Evolutionary conservation across 2,888 invertebrate species (phyloP), one percentile per base, ranked within the genome.

Genomic region (Branchellion lobata): DNA sequence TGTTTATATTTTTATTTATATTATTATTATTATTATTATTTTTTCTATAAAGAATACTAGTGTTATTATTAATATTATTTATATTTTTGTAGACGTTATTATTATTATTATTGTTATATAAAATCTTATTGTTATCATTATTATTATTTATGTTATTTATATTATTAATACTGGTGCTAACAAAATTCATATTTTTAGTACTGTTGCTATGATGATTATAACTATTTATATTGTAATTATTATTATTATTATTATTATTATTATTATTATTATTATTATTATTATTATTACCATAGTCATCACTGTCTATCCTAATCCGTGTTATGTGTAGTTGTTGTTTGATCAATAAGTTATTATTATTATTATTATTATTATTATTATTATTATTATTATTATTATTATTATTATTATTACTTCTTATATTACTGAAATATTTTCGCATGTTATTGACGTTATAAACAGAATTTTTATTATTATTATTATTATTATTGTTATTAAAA

Each of bases 331-430:
- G n/a, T n/a, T n/a, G n/a, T n/a, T n/a, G n/a, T n/a, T n/a, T n/a
- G n/a, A n/a, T n/a, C n/a, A n/a, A n/a, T n/a, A n/a, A n/a, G n/a
- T n/a, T 71, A 71, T 71, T 71, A 33, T 29, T 71, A 71, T 71
- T 71, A 33, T 29, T 71, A 71, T 71, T 71, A 2, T 29, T 71
- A 71, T 65, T 65, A 27, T 24, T 65, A 65, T 65, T 65, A 65
- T 21, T 65, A 65, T 11, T 65, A 65, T 65, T 11, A 11, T 3
- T 11, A 65, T 3, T 65, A 21, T 11, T 11, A 65, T 65, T 65
- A 11, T 24, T 3, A 11, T 29, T 65, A 65, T 21, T 65, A 65
- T 11, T 3, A 65, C 18, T 11, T 65, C 8, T 65, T 27, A 3
- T 65, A 65, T 3, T 65, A 65, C 31, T 72, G 21, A 1, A 33